A percentile compares a stretch with the other conserved stretches of the same genome.
These are phyloP conservation scores for Anagrus nilaparvatae DNA, from an alignment of 1,140 invertebrate species.

Conservation along the genomic window DNA sequence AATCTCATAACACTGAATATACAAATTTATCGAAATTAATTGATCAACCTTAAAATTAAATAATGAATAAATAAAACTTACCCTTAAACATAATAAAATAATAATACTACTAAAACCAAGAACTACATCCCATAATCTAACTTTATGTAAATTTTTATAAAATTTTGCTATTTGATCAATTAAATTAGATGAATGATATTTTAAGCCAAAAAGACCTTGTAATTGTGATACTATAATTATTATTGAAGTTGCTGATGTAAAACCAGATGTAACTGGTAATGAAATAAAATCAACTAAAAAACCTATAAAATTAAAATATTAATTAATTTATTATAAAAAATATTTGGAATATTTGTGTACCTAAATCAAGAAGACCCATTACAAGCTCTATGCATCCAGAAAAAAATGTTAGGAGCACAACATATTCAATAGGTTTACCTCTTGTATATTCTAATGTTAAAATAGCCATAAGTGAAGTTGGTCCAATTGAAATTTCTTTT, in stretches of 20 bases:
- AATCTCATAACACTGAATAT: too few species aligned
- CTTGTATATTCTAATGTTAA: conserved; percentile 64
- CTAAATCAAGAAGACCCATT: conserved; percentile 68
- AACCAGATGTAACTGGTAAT: conserved; percentile 80
- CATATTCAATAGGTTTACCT: conserved; percentile 60
- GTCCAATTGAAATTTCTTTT: conserved; percentile 84
- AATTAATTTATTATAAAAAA: background rate
- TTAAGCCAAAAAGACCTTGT: conserved; percentile 70
- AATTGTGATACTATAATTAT: conserved; percentile 85
- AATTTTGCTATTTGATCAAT: conserved; percentile 51
- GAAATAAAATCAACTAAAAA: conserved; percentile 92
- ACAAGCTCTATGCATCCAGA: conserved; percentile 64
- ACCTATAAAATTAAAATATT: conserved; percentile 45
- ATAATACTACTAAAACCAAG: conserved; percentile 56
- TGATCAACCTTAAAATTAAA: too few species aligned
- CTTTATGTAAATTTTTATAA: conserved; percentile 44
- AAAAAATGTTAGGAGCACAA: conserved; percentile 68
- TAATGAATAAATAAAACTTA: too few species aligned
- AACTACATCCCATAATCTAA: conserved; percentile 48
- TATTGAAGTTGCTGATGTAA: conserved; percentile 85
- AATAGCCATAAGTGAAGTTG: conserved; percentile 76
- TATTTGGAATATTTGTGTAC: conserved; percentile 33
- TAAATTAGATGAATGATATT: conserved; percentile 51
- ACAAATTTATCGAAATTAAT: too few species aligned
- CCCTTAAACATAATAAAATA: conserved; percentile 54